Evolutionary conservation across 2,113 vertebrate species (phyloP), one percentile per base, ranked within the genome.

Genomic region (Thamnaconus septentrionalis): DNA sequence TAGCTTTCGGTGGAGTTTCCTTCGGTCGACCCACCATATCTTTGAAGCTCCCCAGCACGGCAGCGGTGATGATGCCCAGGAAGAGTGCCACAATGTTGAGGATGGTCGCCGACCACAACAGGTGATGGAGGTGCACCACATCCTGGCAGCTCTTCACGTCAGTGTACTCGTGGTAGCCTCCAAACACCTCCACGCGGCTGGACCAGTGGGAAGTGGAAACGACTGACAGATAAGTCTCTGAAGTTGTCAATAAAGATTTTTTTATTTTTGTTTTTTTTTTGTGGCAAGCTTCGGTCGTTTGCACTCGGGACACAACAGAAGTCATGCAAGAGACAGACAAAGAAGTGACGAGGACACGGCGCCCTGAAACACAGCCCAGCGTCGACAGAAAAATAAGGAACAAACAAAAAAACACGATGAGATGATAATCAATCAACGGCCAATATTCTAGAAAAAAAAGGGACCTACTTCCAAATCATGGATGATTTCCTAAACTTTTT

Each of bases 101-200:
- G 82, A 98, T 94, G 7, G 96, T 99, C 3, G 96, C 96, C 0
- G 95, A 96, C 97, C 97, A 99, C 52, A 99, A 87, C 86, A 99
- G 85, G 76, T 98, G 96, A 86, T 98, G 96, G 61, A 99, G 96
- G 76, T 98, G 93, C 73, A 99, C 94, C 81, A 99, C 97, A 12
- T 99, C 96, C 76, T 98, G 93, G 89, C 97, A 99, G 89, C 96
- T 98, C 84, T 89, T 94, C 78, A 99, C 97, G 11, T 98, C 96
- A 0, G 95, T 97, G 84, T 96, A 99, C 59, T 97, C 96, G 3
- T 99, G 96, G 89, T 99, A 99, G 12, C 96, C 95, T 52, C 96
- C 96, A 3, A 88, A 85, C 57, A 90, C 64, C 66, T 93, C 91
- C 0, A 89, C 88, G 3, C 87, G 95, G 86, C 93, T 94, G 75